These are phyloP conservation scores for Tringa solitaria DNA, from an alignment of 2,113 vertebrate species.

Conservation along the genomic window DNA sequence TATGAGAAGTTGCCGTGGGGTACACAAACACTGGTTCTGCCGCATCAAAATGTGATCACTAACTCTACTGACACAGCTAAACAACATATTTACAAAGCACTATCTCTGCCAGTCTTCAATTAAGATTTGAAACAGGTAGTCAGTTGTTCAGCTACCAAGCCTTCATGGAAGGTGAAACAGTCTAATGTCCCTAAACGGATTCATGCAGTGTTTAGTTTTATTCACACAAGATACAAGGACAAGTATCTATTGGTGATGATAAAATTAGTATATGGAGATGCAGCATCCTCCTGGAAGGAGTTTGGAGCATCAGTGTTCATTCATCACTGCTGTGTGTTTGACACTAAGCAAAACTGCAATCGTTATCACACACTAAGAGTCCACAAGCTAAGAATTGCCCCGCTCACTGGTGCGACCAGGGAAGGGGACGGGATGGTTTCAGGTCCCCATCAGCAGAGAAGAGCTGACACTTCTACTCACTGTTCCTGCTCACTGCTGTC, in stretches of 20 bases:
- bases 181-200: background rate
- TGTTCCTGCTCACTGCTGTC: background rate
- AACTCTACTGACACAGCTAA: background rate
- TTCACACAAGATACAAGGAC: background rate
- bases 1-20: background rate
- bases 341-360: background rate
- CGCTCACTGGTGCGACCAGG: background rate
- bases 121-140: constrained; percentile 8
- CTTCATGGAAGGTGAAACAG: constrained; percentile 74
- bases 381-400: background rate
- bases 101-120: background rate
- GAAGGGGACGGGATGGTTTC: background rate
- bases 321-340: background rate
- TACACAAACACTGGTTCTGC: background rate
- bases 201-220: constrained; percentile 18
- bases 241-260: fast-evolving
- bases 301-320: background rate
- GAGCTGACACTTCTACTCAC: background rate
- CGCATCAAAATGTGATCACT: background rate
- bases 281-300: background rate
- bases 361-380: fast-evolving
- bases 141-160: constrained; percentile 35
- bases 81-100: background rate
- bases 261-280: background rate
- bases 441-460: background rate